Base-by-base conservation (phyloP, 2,113 vertebrate species). In the Oncorhynchus keta region DNA sequence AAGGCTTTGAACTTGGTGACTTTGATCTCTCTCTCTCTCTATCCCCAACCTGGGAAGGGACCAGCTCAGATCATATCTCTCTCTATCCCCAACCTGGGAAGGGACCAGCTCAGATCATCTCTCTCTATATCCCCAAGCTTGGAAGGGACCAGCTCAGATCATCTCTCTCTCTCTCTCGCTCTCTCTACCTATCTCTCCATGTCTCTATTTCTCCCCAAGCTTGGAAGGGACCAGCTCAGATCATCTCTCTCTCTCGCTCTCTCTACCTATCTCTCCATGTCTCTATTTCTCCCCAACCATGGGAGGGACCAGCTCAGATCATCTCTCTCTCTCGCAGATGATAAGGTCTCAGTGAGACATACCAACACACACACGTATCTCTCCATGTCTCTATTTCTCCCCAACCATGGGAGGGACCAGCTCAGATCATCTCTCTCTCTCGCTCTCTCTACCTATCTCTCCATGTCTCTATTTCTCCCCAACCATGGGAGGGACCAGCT, bases 331-430 rank as follows among this genome's bases (percentile, higher is more conserved):
- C 61, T 26, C 61, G 3, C 61, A n/a, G n/a, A n/a, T n/a, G n/a
- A n/a, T n/a, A n/a, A n/a, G n/a, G n/a, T n/a, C n/a, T n/a, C n/a
- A n/a, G n/a, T n/a, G n/a, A n/a, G n/a, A n/a, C n/a, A n/a, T n/a
- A n/a, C n/a, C n/a, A n/a, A n/a, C n/a, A n/a, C n/a, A n/a, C n/a
- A n/a, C n/a, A n/a, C n/a, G n/a, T 73, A 68, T 72, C 24, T 32
- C 30, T 35, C 32, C 6, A 5, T 32, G 4, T 35, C 32, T 35
- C 32, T 24, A 24, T 35, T 5, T 35, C 32, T 35, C 62, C 68
- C 75, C 45, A 77, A 77, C 77, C 75, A 70, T 32, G 45, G 28
- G 32, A 68, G 28, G 18, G 67, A 39, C 67, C 26, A 18, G 18
- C 16, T n/a, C 20, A 4, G n/a, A n/a, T 48, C 12, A 9, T 24